Evolutionary conservation across 2,113 vertebrate genomes (phyloP).

Genomic region (Camarhynchus parvulus): DNA sequence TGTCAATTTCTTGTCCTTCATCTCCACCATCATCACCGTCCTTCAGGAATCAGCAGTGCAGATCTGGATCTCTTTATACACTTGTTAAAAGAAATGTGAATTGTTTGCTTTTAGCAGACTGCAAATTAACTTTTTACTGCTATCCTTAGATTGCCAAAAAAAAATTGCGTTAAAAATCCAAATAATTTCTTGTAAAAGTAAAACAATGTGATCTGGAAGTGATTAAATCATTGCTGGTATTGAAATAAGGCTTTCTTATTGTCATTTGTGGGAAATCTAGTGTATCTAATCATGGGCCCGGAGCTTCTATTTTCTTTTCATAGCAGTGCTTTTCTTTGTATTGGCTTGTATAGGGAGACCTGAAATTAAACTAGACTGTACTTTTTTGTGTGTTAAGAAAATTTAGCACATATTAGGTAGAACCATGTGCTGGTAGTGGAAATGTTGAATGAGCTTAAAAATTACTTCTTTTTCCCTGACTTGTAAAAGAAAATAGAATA

Average conservation of each 20-base stretch:
- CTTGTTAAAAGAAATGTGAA: neutral
- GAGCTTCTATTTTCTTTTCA: neutral
- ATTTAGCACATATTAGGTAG: neutral
- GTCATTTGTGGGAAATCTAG: neutral
- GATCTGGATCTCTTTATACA: neutral
- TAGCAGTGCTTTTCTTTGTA: neutral
- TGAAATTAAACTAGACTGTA: neutral
- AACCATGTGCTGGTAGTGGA: neutral
- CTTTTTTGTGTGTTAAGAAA: neutral
- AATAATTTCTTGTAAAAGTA: neutral
- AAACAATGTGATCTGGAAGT: neutral
- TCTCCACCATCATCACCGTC: neutral
- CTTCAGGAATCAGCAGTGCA: neutral
- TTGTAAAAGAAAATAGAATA: neutral
- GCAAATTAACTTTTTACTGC: neutral
- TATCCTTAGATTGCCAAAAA: neutral
- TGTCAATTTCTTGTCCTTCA: neutral
- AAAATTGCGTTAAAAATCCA: neutral
- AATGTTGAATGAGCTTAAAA: neutral
- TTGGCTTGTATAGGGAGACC: neutral
- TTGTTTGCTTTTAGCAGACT: neutral
- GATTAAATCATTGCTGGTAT: neutral
- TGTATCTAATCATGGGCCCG: neutral
- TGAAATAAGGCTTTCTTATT: neutral
- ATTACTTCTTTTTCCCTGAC: neutral